These are phyloP conservation scores for Venusia cambrica DNA, from an alignment of 2,888 invertebrate species.

Conservation along the genomic window DNA sequence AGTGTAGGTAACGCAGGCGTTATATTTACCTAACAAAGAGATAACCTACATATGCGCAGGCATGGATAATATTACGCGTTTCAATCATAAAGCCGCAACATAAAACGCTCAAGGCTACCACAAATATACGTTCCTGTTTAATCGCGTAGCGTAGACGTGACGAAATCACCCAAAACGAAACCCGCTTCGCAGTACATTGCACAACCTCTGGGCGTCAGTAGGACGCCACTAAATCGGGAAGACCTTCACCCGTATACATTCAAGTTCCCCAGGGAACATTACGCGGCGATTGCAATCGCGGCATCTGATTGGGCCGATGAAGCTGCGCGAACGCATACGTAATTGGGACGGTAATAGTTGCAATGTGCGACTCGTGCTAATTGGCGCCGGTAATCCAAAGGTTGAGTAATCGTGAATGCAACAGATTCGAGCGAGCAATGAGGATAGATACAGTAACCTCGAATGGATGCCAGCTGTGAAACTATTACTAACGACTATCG, in stretches of 20 bases:
- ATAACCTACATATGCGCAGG: conserved; percentile 15
- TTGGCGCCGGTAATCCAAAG: conserved; percentile 30
- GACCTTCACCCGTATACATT: conserved; percentile 75
- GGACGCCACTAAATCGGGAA: conserved; percentile 68
- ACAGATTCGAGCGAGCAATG: conserved; percentile 25
- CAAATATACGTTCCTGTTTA: conserved; percentile 34
- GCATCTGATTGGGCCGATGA: conserved; percentile 12
- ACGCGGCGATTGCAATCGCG: conserved; percentile 20
- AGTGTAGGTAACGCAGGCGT: conserved; percentile 12
- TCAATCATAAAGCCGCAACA: conserved; percentile 16
- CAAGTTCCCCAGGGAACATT: conserved; percentile 53
- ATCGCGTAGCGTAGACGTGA: conserved; percentile 38
- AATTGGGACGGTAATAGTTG: conserved; percentile 28
- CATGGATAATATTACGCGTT: conserved; percentile 7
- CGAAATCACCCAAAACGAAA: conserved; percentile 47
- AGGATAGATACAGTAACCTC: conserved; percentile 31
- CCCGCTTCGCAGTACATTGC: conserved; percentile 52
- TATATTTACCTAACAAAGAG: conserved; percentile 18
- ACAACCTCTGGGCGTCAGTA: conserved; percentile 56
- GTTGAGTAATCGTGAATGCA: conserved; percentile 28
- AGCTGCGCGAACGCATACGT: conserved; percentile 10
- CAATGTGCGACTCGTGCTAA: conserved; percentile 29
- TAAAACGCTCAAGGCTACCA: conserved; percentile 34
- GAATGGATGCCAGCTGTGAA: conserved; percentile 27
- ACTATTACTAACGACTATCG: conserved; percentile 30